Base-by-base conservation (phyloP, 2,888 invertebrate genomes). In the Dynastes hyllus region DNA sequence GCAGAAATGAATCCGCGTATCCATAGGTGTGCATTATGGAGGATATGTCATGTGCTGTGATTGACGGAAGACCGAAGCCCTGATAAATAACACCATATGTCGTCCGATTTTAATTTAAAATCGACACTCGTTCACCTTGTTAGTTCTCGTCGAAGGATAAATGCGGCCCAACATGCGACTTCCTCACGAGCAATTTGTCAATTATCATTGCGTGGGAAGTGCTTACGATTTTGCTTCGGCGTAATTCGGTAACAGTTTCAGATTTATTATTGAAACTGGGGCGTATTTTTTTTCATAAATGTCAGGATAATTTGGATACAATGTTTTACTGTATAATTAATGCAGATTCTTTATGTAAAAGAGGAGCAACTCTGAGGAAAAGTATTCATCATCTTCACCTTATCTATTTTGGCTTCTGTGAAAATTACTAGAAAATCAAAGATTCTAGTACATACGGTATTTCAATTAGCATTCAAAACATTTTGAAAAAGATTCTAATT, bases 1-100 rank as follows among this genome's bases (percentile, higher is more conserved):
- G 51, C 58, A 55, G 55, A 73, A 58, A 58, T 8, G 50, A 11
- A 51, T 58, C 40, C 37, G 51, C 53, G 70, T 22, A 29, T 53
- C 13, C 37, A 32, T 70, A 70, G 70, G 70, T 73, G 50, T 66
- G 67, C 32, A 50, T 80, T 66, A 77, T 80, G 80, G 81, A 81
- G 84, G 81, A 83, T 80, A 83, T 83, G 83, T 83, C 84, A 84
- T 84, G 81, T 85, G 84, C 85, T 80, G 86, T 86, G 87, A 87
- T 87, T 87, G 87, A 87, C 86, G 87, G 87, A 86, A 87, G 83
- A 82, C 84, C 81, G 86, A 87, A 86, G 86, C 87, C 87, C 85
- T 81, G 79, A 78, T 78, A 76, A 77, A 66, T 69, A 45, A 77
- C 73, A 51, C 79, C 79, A 79, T 77, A 77, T 79, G 79, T 67